Evolutionary conservation across 2,113 vertebrate species (phyloP).

Genomic region (Pollachius pollachius): DNA sequence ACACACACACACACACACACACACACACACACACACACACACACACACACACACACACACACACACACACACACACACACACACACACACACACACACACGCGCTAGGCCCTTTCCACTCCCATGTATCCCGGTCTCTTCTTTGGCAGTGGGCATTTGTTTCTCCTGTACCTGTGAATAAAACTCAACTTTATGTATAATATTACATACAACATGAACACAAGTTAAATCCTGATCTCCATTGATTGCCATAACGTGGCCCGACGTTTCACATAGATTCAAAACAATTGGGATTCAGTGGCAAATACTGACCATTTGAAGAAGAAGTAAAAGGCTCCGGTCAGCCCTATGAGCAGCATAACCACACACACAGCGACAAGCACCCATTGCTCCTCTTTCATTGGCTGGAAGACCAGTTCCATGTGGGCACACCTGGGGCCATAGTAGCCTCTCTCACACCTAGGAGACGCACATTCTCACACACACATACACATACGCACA

Average conservation of each 20-base stretch:
- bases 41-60: not conserved
- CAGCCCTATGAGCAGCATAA: constrained; percentile 51
- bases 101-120: constrained; percentile 31
- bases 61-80: constrained; percentile 1
- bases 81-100: constrained; percentile 7
- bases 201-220: too few relatives aligned
- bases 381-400: constrained; percentile 47
- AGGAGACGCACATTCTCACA: constrained; percentile 9
- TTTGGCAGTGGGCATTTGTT: constrained; percentile 36
- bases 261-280: too few relatives aligned
- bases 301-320: constrained; percentile 49
- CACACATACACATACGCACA: not conserved
- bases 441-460: constrained; percentile 61
- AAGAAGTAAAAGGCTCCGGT: constrained; percentile 52
- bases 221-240: too few relatives aligned
- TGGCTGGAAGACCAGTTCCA: constrained; percentile 33
- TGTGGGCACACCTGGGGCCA: constrained; percentile 52
- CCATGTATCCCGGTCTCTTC: constrained; percentile 40
- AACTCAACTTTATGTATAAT: constrained; percentile 1
- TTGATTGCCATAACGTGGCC: too few relatives aligned
- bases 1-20: constrained; percentile 7
- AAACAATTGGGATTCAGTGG: too few relatives aligned
- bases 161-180: constrained; percentile 49
- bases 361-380: constrained; percentile 45
- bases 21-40: constrained; percentile 6